phyloP scores from a whole-genome alignment of 2,888 invertebrate genomes.

The Metacarcinus magister region DNA sequence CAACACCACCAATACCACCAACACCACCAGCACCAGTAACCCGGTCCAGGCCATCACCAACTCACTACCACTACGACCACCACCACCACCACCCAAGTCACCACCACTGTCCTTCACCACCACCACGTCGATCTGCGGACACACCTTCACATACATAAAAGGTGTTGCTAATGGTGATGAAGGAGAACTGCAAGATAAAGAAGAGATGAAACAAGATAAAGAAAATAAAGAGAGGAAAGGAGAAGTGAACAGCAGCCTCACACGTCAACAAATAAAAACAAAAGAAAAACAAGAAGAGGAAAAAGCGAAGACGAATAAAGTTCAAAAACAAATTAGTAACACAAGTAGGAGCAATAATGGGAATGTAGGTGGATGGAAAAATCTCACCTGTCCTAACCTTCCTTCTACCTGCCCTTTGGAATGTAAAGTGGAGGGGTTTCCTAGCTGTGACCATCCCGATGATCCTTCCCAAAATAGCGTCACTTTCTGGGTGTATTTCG shows the following conservation, averaged over 20 bases:
- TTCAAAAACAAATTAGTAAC: not conserved
- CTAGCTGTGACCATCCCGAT: not conserved
- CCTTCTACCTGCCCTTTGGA: not conserved
- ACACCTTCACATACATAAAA: not conserved
- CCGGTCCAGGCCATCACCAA: not conserved
- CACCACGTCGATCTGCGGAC: not conserved
- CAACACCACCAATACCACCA: not conserved
- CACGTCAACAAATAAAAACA: not conserved
- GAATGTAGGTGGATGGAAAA: not conserved
- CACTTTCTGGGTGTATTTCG: slow-evolving; percentile 93
- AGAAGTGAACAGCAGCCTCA: not conserved
- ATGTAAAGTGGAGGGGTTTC: slow-evolving; percentile 43
- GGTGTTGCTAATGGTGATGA: not conserved
- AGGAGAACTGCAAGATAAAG: not conserved
- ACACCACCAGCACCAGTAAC: not conserved
- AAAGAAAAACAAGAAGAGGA: not conserved
- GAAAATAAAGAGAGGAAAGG: not conserved
- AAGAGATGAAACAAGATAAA: not conserved
- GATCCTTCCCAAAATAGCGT: not conserved
- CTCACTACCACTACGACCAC: not conserved
- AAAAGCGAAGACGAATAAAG: not conserved
- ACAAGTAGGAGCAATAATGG: not conserved
- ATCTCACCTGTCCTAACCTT: slow-evolving; percentile 40
- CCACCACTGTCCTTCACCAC: not conserved
- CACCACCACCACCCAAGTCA: not conserved